Conservation (phyloP, 2,888 invertebrate genomes). For the Scaptomyza parva region DNA sequence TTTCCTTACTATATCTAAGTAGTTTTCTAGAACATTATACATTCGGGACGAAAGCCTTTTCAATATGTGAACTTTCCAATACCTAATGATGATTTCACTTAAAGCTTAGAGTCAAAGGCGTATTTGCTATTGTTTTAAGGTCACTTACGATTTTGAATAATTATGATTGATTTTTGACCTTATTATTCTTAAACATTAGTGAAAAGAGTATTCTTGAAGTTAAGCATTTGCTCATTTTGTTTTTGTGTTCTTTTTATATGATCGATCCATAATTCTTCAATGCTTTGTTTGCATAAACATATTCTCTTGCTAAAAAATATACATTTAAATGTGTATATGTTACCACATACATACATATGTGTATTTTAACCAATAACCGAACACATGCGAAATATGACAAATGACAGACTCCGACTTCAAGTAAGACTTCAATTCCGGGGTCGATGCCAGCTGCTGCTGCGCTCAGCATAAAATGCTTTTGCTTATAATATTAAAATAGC, state of each 20-base stretch:
- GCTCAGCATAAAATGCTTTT: constrained; percentile 76
- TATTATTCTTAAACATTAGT: too few relatives aligned
- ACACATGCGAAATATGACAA: constrained; percentile 45
- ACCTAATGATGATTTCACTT: too few relatives aligned
- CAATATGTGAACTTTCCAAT: too few relatives aligned
- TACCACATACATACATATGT: constrained; percentile 4
- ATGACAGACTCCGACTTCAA: constrained; percentile 38
- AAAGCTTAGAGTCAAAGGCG: neutral
- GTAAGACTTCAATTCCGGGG: constrained; percentile 10
- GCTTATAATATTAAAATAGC: constrained; percentile 79
- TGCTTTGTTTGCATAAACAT: constrained; percentile 67
- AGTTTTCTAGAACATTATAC: too few relatives aligned
- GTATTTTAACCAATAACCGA: constrained; percentile 6
- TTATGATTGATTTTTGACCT: too few relatives aligned
- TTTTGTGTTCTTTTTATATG: constrained; percentile 27
- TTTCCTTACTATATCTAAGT: too few relatives aligned
- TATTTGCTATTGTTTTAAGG: neutral
- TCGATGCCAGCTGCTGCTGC: constrained; percentile 55
- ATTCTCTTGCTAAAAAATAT: constrained; percentile 25
- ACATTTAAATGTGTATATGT: neutral
- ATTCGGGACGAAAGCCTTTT: too few relatives aligned
- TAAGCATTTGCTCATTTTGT: neutral
- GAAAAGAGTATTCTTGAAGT: neutral
- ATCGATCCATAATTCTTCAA: constrained; percentile 50
- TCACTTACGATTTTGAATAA: too few relatives aligned